These are phyloP conservation scores for Corythornis cristatus DNA, from an alignment of 2,113 vertebrate genomes.

Conservation along the genomic window DNA sequence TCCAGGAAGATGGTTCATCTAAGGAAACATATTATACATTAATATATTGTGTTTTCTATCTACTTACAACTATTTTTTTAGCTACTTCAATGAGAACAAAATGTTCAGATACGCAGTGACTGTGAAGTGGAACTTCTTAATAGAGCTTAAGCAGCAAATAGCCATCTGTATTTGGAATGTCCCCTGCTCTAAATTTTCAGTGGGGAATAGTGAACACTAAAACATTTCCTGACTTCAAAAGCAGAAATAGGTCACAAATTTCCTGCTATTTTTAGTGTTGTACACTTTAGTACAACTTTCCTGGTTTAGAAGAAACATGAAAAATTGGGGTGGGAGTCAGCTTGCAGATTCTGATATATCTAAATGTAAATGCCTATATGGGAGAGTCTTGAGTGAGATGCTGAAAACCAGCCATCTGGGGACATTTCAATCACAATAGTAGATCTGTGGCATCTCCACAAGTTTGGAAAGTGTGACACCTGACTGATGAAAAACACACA, in stretches of 20 bases:
- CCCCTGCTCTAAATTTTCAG: not conserved
- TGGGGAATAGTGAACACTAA: not conserved
- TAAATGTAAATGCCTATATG: not conserved
- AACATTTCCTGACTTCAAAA: not conserved
- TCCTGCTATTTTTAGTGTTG: not conserved
- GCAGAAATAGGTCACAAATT: not conserved
- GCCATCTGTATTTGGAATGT: not conserved
- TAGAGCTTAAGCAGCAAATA: not conserved
- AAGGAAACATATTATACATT: not conserved
- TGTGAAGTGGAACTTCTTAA: not conserved
- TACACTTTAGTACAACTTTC: not conserved
- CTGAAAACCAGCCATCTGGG: not conserved
- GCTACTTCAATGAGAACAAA: not conserved
- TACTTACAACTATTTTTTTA: not conserved
- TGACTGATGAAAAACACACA: rapidly evolving
- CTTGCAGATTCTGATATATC: not conserved
- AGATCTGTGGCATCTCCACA: not conserved
- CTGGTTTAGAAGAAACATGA: not conserved
- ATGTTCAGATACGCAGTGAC: not conserved
- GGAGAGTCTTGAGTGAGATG: not conserved
- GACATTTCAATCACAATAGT: not conserved
- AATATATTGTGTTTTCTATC: not conserved
- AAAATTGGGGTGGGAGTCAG: not conserved
- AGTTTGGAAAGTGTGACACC: no score
- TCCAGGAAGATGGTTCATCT: not conserved